Evolutionary conservation across 2,113 vertebrate species (phyloP).

Genomic region (Perognathus longimembris): DNA sequence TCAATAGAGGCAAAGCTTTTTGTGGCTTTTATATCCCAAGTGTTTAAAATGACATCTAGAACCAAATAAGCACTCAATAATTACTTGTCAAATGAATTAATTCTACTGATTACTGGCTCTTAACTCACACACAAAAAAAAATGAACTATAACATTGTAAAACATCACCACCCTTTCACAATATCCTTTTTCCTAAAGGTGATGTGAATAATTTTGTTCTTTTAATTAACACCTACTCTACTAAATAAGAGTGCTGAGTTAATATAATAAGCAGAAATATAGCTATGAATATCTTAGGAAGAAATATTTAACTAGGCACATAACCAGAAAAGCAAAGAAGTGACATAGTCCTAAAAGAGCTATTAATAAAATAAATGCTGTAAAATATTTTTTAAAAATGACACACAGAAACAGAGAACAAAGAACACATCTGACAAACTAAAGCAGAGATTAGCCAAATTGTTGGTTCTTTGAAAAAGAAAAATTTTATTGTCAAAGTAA

Average conservation of each 20-base stretch:
- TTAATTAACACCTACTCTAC: neutral
- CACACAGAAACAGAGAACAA: neutral
- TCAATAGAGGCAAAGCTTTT: neutral
- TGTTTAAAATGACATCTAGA: neutral
- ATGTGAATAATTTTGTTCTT: slow-evolving; percentile 38
- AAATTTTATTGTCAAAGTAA: too few relatives aligned
- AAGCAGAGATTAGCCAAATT: neutral
- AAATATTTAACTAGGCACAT: neutral
- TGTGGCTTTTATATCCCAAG: neutral
- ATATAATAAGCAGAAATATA: slow-evolving; percentile 22
- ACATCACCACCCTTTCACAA: neutral
- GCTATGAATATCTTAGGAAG: neutral
- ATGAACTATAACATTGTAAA: neutral
- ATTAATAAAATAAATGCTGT: neutral
- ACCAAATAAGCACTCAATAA: slow-evolving; percentile 31
- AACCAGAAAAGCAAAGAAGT: neutral
- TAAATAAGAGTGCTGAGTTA: neutral
- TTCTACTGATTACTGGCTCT: neutral
- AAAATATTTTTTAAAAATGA: slow-evolving; percentile 5
- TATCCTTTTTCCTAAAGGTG: slow-evolving; percentile 2
- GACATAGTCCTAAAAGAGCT: neutral
- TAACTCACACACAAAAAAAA: slow-evolving; percentile 10
- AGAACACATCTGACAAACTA: neutral
- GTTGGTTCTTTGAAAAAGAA: neutral
- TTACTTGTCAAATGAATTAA: slow-evolving; percentile 20